A percentile compares a stretch with the other conserved stretches of the same genome.
Evolutionary conservation across 1,140 invertebrate species (phyloP).

Genomic region (Leptinotarsa defecta): DNA sequence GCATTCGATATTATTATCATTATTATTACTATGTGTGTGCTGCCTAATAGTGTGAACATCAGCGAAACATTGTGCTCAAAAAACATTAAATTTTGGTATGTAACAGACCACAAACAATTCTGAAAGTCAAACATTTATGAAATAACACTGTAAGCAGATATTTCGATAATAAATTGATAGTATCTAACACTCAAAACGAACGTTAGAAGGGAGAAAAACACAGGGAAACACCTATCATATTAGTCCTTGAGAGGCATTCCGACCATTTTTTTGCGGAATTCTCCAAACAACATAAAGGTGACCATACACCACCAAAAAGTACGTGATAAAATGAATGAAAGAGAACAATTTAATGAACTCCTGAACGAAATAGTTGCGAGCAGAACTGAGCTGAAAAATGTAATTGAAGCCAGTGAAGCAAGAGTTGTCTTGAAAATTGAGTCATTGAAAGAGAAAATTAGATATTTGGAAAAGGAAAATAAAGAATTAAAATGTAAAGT

Average conservation of each 20-base stretch:
- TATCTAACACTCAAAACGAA: slow-evolving; percentile 14
- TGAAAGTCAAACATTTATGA: slow-evolving; percentile 14
- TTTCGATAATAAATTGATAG: slow-evolving; percentile 14
- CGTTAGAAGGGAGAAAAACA: slow-evolving; percentile 14
- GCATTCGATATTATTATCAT: too few relatives aligned
- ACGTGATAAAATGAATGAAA: slow-evolving; percentile 20
- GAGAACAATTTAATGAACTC: slow-evolving; percentile 11
- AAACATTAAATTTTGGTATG: slow-evolving; percentile 17
- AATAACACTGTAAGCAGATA: slow-evolving; percentile 15
- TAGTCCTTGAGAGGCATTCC: slow-evolving; percentile 17
- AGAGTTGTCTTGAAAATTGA: slow-evolving; percentile 10
- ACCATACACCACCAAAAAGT: slow-evolving; percentile 14
- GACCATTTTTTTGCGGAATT: slow-evolving; percentile 12
- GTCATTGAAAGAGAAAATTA: slow-evolving; percentile 11
- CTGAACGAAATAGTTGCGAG: slow-evolving; percentile 6
- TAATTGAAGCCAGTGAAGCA: slow-evolving; percentile 15
- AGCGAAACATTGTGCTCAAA: neutral
- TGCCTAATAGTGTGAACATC: slow-evolving; percentile 7
- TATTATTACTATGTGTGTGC: neutral
- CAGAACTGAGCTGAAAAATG: slow-evolving; percentile 17
- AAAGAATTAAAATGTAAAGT: slow-evolving; percentile 12
- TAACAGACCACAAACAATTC: slow-evolving; percentile 17
- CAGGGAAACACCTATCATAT: slow-evolving; percentile 15
- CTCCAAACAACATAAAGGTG: slow-evolving; percentile 4
- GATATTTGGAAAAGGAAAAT: slow-evolving; percentile 16